Evolutionary conservation across 2,888 invertebrate genomes (phyloP).

Genomic region (Parnassius orleans): DNA sequence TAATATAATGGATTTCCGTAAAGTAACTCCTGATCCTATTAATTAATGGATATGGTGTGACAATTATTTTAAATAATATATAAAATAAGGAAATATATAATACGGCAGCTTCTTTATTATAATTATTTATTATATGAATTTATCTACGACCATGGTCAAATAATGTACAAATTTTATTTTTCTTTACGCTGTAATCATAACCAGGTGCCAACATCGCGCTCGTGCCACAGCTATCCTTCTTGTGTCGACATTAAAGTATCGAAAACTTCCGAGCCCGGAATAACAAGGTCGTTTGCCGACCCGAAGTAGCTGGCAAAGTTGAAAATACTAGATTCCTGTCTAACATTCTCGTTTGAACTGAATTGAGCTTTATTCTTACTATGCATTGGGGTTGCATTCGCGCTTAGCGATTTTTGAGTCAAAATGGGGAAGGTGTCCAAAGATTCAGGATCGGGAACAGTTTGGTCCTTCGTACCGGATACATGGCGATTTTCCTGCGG

Average conservation of each 20-base stretch:
- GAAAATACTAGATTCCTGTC: slow-evolving; percentile 72
- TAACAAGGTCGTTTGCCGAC: slow-evolving; percentile 72
- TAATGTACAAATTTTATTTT: too few relatives aligned
- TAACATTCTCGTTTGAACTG: slow-evolving; percentile 68
- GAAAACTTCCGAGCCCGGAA: slow-evolving; percentile 84
- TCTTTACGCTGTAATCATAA: background rate
- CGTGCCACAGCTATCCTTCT: slow-evolving; percentile 61
- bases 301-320: slow-evolving; percentile 85
- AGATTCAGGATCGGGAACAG: slow-evolving; percentile 29
- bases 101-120: too few relatives aligned
- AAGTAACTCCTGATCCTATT: too few relatives aligned
- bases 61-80: too few relatives aligned
- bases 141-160: too few relatives aligned
- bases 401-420: slow-evolving; percentile 65
- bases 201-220: slow-evolving; percentile 64
- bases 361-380: slow-evolving; percentile 65
- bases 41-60: too few relatives aligned
- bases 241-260: slow-evolving; percentile 63
- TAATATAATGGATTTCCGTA: too few relatives aligned
- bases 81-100: too few relatives aligned
- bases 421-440: slow-evolving; percentile 21
- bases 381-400: slow-evolving; percentile 68
- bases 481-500: slow-evolving; percentile 43
- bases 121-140: too few relatives aligned
- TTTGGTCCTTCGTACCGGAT: slow-evolving; percentile 33